phyloP scores from a whole-genome alignment of 2,797 vertebrate genomes.

The Mus spretus region DNA sequence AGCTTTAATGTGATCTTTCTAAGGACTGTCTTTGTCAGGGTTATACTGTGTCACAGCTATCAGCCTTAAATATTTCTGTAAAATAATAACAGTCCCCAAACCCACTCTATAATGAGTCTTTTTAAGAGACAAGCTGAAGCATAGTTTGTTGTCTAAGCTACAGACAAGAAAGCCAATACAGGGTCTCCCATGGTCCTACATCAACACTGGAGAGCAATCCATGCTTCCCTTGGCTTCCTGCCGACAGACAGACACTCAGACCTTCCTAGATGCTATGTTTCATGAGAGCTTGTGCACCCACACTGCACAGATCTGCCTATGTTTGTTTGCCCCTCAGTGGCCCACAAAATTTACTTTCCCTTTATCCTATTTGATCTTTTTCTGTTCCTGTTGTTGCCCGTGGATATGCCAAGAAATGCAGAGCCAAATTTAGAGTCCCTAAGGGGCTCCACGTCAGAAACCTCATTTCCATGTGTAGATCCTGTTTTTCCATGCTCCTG shows the following conservation, averaged over 20 bases:
- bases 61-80: background rate
- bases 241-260: background rate
- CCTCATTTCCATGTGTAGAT: background rate
- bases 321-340: background rate
- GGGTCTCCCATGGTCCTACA: background rate
- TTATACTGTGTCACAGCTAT: background rate
- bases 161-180: background rate
- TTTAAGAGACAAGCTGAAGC: background rate
- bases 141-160: background rate
- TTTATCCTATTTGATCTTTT: background rate
- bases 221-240: background rate
- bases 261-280: background rate
- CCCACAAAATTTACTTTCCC: background rate
- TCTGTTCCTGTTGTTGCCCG: background rate
- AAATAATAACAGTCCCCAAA: background rate
- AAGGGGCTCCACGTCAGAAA: background rate
- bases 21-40: background rate
- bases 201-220: background rate
- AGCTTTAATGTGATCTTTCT: background rate
- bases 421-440: background rate
- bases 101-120: background rate
- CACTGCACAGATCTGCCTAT: background rate
- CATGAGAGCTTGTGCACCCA: background rate
- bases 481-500: background rate
- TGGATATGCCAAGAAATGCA: constrained; percentile 10